Base-by-base conservation (phyloP, 2,797 vertebrate genomes). In the Tinamus major region DNA sequence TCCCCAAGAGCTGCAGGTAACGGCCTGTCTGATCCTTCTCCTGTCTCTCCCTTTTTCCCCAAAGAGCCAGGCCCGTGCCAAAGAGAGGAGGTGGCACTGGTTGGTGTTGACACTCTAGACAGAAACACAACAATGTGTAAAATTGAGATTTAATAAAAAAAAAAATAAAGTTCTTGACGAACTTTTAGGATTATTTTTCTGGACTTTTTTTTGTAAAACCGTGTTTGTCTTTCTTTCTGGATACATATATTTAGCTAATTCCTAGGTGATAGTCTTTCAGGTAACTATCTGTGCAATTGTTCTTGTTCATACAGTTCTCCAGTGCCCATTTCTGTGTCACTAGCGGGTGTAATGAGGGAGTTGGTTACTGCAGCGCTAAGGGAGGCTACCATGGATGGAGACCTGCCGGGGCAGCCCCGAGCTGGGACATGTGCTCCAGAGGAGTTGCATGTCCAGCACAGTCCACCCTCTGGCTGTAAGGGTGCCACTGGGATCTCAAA, bases 401-500 rank as follows among this genome's bases (percentile, higher is more conserved):
- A 20, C 33, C 53, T 74, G 18, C 10, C 14, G 59, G 67, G 18
- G 7, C 68, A 55, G 31, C n/a, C 31, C 9, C 5, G 44, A 11
- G 31, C 9, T 31, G 26, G 31, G 33, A 11, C 7, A 5, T 0
- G 1, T 48, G 19, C 6, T 69, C 26, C 67, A 33, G 27, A 84
- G 37, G 16, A 72, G 37, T 24, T 6, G 4, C 2, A 5, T 41
- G 35, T 86, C 62, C 26, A n/a, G 0, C 23, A 68, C 29, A 55
- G 26, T 56, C 23, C 3, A 0, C 44, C 53, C 10, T 37, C 26
- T 44, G 1, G 44, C 44, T 69, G 0, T 59, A 39, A 51, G 24
- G 42, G 29, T 79, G 15, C 5, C 4, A 6, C 18, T 29, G 63
- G 15, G 1, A 29, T 62, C 56, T 85, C 6, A 18, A 29, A 41